Evolutionary conservation across 2,888 invertebrate genomes (phyloP).

Genomic region (Artemia sinica): DNA sequence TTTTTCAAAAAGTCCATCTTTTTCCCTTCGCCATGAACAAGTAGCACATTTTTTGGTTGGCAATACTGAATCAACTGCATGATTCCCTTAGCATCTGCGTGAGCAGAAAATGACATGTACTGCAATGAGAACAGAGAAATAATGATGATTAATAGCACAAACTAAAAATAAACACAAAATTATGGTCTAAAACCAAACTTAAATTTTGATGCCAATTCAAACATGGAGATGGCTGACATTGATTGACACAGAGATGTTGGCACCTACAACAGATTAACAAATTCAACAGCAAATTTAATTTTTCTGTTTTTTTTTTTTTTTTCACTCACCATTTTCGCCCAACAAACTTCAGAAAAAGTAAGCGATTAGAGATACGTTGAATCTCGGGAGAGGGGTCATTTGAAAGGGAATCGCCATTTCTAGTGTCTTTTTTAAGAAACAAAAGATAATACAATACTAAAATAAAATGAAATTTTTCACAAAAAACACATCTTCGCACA

Average conservation of each 20-base stretch:
- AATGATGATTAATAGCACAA: not conserved
- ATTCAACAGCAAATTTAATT: no score
- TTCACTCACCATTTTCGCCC: no score
- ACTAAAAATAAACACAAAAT: not conserved
- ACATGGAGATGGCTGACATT: not conserved
- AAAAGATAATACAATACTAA: no score
- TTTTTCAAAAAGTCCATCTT: slow-evolving; percentile 96
- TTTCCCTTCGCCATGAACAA: slow-evolving; percentile 93
- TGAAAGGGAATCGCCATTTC: no score
- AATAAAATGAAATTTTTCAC: no score
- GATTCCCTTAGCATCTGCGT: slow-evolving; percentile 97
- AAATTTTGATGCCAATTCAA: not conserved
- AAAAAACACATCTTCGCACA: no score
- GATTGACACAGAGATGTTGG: not conserved
- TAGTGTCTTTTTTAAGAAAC: no score
- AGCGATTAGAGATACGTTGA: no score
- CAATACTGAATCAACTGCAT: slow-evolving; percentile 97
- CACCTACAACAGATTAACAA: not conserved
- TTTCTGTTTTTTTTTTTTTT: no score
- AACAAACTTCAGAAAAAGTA: no score
- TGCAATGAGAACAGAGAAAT: slow-evolving; percentile 34
- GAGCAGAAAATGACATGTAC: slow-evolving; percentile 98
- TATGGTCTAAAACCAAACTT: not conserved
- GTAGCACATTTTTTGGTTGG: slow-evolving; percentile 84
- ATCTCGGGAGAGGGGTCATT: no score